phyloP scores from a whole-genome alignment of 2,113 vertebrate species.

The Podarcis raffonei region DNA sequence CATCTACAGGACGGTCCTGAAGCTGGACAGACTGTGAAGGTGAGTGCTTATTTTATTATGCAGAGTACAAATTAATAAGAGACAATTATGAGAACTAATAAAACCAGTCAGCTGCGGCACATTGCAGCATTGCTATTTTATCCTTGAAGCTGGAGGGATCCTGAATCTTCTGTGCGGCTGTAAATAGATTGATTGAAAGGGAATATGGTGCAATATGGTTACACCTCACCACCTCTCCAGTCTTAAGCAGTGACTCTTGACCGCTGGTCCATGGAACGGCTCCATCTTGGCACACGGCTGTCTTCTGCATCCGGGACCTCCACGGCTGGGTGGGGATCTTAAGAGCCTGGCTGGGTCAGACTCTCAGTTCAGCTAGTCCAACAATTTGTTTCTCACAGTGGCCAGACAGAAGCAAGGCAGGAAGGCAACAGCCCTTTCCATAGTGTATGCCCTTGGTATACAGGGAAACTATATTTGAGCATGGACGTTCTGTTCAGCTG shows the following conservation, averaged over 20 bases:
- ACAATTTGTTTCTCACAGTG: neutral
- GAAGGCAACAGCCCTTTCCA: neutral
- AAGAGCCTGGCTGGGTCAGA: neutral
- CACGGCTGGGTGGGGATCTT: neutral
- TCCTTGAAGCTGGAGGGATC: conserved; percentile 63
- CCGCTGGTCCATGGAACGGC: neutral
- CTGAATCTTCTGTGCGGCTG: conserved; percentile 21
- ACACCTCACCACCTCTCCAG: conserved; percentile 15
- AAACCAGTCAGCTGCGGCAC: conserved; percentile 57
- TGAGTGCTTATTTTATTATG: conserved; percentile 83
- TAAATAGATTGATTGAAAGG: conserved; percentile 66
- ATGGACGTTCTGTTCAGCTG: neutral
- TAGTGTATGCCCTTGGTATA: neutral
- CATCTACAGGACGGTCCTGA: conserved; percentile 87
- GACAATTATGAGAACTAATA: conserved; percentile 69
- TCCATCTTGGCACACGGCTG: neutral
- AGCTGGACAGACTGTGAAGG: conserved; percentile 94
- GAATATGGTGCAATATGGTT: conserved; percentile 49
- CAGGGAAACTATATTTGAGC: neutral
- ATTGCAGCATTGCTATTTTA: conserved; percentile 57
- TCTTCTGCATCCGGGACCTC: neutral
- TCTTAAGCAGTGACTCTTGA: neutral
- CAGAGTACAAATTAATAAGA: conserved; percentile 70
- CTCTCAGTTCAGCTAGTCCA: neutral
- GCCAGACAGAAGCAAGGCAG: neutral